Evolutionary conservation across 1,140 invertebrate genomes (phyloP), one percentile per base, ranked within the genome.

Genomic region (Lerema accius): DNA sequence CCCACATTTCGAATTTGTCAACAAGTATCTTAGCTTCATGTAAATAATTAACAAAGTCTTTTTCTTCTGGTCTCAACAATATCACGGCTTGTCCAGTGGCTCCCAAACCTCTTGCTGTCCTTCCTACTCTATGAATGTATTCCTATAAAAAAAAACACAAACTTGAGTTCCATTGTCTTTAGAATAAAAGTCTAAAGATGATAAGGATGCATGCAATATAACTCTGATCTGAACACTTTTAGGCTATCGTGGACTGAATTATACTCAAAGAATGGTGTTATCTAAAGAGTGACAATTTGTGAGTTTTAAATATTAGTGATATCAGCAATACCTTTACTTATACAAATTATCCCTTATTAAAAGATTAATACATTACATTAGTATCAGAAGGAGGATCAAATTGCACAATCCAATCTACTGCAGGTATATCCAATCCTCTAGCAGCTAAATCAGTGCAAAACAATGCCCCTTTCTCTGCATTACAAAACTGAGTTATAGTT

Each of bases 361-460:
- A 19, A 17, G 3, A n/a, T n/a, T 17, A 35, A 11, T 45, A 62
- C 77, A n/a, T 80, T 91, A 95, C 95, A 92, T 96, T 98, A 0
- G 97, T 96, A 92, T 99, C 98, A 93, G 98, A 96, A 73, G 98
- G 98, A 35, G 98, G 98, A 93, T 99, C 98, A 90, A 95, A 99
- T 81, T 99, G 98, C 0, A 99, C 95, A 73, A 99, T 98, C 98
- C 98, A 99, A 89, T 99, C 97, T 4, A 99, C 97, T 42, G 93
- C 93, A 7, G 97, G 97, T 84, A 99, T 99, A 86, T 99, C 98
- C 45, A 99, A 92, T 63, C 98, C 98, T 92, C 98, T 93, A 0
- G 98, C 98, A 16, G 98, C 98, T 10, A 99, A 96, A 88, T 99
- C 98, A 3, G 98, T 99, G 87, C 98, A 99, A 0, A 99, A 90